A percentile compares a stretch with the other conserved stretches of the same genome.
These are phyloP conservation scores for Pogonocherus hispidulus DNA, from an alignment of 2,888 invertebrate species.

Conservation along the genomic window DNA sequence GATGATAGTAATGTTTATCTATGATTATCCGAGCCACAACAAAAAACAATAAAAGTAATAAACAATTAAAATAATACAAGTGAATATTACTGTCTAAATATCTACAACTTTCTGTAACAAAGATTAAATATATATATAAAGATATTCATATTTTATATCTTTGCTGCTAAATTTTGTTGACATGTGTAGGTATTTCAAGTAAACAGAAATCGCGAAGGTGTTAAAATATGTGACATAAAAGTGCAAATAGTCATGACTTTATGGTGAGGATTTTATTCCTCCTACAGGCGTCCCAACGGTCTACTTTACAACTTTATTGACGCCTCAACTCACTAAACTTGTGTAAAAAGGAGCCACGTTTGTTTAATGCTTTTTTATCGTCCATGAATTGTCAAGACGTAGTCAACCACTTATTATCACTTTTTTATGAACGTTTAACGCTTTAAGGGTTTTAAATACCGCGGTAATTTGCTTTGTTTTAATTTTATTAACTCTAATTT, in stretches of 20 bases:
- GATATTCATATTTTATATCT: no score
- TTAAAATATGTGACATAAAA: conserved; percentile 51
- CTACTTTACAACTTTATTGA: conserved; percentile 67
- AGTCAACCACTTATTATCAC: conserved; percentile 30
- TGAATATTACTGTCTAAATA: no score
- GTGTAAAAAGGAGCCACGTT: conserved; percentile 63
- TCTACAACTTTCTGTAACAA: no score
- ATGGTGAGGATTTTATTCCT: conserved; percentile 62
- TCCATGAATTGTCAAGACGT: conserved; percentile 54
- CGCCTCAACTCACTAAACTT: conserved; percentile 64
- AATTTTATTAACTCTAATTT: conserved; percentile 2
- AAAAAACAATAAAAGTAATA: no score
- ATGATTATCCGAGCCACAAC: no score
- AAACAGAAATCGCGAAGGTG: conserved; percentile 6
- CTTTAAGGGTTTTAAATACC: not conserved
- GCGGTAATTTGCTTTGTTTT: conserved; percentile 3
- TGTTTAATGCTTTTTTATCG: conserved; percentile 64
- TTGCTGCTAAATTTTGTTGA: not conserved
- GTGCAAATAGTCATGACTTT: conserved; percentile 61
- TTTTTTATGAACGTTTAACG: conserved; percentile 9
- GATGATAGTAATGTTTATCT: no score
- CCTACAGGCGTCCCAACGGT: conserved; percentile 64
- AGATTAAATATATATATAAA: no score
- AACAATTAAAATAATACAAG: no score
- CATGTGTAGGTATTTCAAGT: not conserved